Evolutionary conservation across 2,113 vertebrate genomes (phyloP), one percentile per base, ranked within the genome.

Genomic region (Petroica traversi): DNA sequence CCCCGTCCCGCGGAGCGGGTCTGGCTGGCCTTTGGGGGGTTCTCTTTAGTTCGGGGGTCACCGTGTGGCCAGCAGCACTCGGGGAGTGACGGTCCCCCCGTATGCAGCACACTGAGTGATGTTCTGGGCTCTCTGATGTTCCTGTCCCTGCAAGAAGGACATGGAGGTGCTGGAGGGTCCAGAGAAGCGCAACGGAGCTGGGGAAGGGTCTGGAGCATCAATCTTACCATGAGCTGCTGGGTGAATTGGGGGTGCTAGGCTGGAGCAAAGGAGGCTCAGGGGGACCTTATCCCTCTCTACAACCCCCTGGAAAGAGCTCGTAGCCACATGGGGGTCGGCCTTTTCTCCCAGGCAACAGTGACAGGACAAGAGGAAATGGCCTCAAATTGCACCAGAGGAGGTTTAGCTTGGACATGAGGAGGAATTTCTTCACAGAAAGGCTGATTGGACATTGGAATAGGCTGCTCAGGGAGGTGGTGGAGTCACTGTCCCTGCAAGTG

Each of bases 11-110:
- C n/a, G n/a, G n/a, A n/a, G n/a, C n/a, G n/a, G n/a, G n/a, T 1
- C 36, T 6, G 2, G 2, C 19, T 2, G 17, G 7, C 0, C 4
- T 17, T 17, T 1, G 11, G 8, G 12, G 34, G 13, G 8, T 1
- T 31, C 48, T 19, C 3, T 9, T 1, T 11, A 4, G 3, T 1
- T 9, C 31, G 31, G 29, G 36, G 28, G 8, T 26, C 45, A 4
- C 52, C 25, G 10, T 4, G n/a, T 1, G 74, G 40, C 14, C 49
- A 5, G 34, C 41, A 23, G 49, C 7, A 13, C 1, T 7, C 16
- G 43, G 19, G 38, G 6, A 28, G 28, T 1, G 23, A 29, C 8
- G 14, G 5, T 3, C 3, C 5, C 6, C 2, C 26, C 15, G 12
- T 8, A 1, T 6, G n/a, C 19, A 46, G 55, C 55, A 3, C 3